A percentile compares a stretch with the other conserved stretches of the same genome.
Evolutionary conservation across 1,140 invertebrate species (phyloP).

Genomic region (Penaeus vannamei): DNA sequence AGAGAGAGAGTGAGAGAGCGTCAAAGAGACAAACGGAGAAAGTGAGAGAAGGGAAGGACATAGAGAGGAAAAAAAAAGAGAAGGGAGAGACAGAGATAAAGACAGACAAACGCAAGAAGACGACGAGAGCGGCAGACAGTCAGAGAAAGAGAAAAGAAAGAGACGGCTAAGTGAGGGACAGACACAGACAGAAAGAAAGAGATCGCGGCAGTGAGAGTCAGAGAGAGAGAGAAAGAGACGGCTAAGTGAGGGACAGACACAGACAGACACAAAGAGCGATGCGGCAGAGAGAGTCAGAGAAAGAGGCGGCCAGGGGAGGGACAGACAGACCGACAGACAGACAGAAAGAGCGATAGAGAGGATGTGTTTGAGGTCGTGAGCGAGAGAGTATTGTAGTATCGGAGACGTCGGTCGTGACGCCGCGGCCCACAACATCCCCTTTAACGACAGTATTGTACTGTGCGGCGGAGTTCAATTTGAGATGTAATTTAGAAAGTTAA

Average conservation of each 20-base stretch:
- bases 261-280: not conserved
- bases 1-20: not conserved
- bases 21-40: not conserved
- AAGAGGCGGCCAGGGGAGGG: no score
- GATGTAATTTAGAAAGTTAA: slow-evolving; percentile 64
- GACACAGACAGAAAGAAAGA: not conserved
- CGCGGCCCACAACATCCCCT: slow-evolving; percentile 30
- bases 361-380: no score
- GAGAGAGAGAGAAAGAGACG: not conserved
- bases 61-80: not conserved
- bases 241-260: not conserved
- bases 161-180: not conserved
- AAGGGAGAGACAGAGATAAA: no score
- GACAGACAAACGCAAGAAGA: no score
- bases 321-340: no score
- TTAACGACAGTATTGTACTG: slow-evolving; percentile 57
- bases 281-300: not conserved
- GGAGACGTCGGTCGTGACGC: no score
- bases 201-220: no score
- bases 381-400: no score
- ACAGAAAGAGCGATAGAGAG: no score
- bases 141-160: not conserved
- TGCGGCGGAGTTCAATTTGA: slow-evolving; percentile 58
- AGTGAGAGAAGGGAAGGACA: not conserved
- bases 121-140: no score